Conservation (phyloP, 2,797 vertebrate genomes). For the Merluccius polli region DNA sequence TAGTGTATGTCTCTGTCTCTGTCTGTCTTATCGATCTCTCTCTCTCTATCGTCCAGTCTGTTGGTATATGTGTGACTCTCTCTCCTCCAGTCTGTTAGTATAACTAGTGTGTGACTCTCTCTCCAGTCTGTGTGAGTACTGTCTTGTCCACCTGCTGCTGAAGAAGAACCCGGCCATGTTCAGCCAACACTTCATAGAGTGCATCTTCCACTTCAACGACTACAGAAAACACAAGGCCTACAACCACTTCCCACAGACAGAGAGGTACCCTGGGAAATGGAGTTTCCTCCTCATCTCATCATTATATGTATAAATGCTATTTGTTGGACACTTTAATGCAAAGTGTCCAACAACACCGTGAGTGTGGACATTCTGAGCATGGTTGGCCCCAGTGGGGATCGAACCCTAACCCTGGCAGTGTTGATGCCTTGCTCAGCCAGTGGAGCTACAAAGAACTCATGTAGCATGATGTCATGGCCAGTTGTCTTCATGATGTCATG, state of each 20-base stretch:
- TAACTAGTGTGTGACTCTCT: background rate
- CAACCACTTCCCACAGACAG: slow-evolving; percentile 84
- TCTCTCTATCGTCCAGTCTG: too few species aligned
- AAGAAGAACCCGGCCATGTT: slow-evolving; percentile 91
- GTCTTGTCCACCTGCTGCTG: slow-evolving; percentile 85
- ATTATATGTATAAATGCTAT: too few species aligned
- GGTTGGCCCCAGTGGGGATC: background rate
- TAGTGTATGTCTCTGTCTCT: too few species aligned
- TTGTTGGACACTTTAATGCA: too few species aligned
- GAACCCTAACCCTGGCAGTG: background rate
- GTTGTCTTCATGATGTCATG: background rate
- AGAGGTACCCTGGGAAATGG: slow-evolving; percentile 63
- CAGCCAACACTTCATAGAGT: slow-evolving; percentile 94
- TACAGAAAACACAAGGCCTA: slow-evolving; percentile 88
- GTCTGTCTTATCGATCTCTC: too few species aligned
- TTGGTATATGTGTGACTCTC: background rate
- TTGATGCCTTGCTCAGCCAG: background rate
- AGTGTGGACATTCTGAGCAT: background rate
- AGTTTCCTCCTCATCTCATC: too few species aligned
- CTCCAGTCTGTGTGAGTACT: slow-evolving; percentile 82
- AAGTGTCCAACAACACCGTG: too few species aligned
- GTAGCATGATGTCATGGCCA: too few species aligned
- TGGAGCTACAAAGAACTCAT: too few species aligned
- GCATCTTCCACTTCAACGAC: slow-evolving; percentile 91
- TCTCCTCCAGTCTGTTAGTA: too few species aligned